Conservation (phyloP, 2,113 vertebrate genomes). For the Hyperopisus bebe region DNA sequence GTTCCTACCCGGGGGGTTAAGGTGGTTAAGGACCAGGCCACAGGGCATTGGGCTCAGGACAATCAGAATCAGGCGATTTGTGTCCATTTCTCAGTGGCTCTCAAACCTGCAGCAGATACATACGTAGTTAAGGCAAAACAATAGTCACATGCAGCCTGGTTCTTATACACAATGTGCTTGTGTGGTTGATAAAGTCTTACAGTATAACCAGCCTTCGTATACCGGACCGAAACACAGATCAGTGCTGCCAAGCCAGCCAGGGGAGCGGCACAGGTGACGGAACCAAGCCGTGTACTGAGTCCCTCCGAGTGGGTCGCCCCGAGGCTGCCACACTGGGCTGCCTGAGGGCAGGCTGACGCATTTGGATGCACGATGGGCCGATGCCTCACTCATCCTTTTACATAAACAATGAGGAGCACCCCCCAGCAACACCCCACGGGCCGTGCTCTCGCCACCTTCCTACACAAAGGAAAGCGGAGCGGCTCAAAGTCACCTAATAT, state of each 20-base stretch:
- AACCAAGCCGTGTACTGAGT: neutral
- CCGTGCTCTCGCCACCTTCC: too few relatives aligned
- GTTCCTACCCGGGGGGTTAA: too few relatives aligned
- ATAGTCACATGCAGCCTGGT: too few relatives aligned
- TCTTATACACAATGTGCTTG: too few relatives aligned
- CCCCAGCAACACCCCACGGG: too few relatives aligned
- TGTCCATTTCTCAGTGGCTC: too few relatives aligned
- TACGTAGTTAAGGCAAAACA: too few relatives aligned
- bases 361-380: neutral
- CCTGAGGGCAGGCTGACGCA: neutral
- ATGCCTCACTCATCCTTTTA: slow-evolving; percentile 10
- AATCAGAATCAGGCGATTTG: too few relatives aligned
- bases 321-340: neutral
- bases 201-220: too few relatives aligned
- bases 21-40: neutral
- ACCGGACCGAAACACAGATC: neutral
- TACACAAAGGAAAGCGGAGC: neutral
- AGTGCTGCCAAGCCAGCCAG: neutral
- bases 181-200: too few relatives aligned
- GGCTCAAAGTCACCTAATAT: neutral
- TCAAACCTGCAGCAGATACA: too few relatives aligned
- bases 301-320: neutral
- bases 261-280: neutral
- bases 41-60: neutral
- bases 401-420: neutral